Conservation (phyloP, 2,113 vertebrate species). For the Ariopsis seemanni region DNA sequence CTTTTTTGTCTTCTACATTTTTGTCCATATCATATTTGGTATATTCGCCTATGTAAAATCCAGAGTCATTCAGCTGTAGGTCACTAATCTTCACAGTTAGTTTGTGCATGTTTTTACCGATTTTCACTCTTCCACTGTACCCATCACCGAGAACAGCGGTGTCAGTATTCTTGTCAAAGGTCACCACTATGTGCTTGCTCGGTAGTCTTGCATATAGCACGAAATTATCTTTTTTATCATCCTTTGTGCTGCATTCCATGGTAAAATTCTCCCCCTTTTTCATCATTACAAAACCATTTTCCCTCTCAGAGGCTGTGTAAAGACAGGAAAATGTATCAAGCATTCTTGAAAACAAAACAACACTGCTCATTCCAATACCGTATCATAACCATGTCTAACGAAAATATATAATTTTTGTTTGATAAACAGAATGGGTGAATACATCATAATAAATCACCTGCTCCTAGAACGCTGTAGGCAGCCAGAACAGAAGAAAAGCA, state of each 20-base stretch:
- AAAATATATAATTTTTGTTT: background rate
- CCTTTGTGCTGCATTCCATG: background rate
- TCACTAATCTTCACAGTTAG: background rate
- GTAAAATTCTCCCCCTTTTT: background rate
- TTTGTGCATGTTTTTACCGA: background rate
- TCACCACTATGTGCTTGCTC: background rate
- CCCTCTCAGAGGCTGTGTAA: background rate
- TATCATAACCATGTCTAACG: background rate
- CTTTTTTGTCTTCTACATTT: background rate
- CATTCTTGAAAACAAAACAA: background rate
- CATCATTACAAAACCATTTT: background rate
- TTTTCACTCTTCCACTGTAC: background rate
- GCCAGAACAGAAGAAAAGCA: background rate
- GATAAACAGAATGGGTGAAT: too few species aligned
- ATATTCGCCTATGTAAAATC: background rate
- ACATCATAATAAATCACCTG: background rate
- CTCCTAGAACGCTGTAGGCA: background rate
- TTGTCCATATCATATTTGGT: background rate
- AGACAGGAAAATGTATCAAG: background rate
- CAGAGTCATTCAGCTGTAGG: background rate
- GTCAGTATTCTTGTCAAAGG: background rate
- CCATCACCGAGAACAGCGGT: fast-evolving
- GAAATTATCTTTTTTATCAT: background rate
- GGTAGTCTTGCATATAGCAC: background rate
- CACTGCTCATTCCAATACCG: background rate